A percentile compares a stretch with the other conserved stretches of the same genome.
Conservation (phyloP, 2,797 vertebrate genomes). For the Megaceryle alcyon region DNA sequence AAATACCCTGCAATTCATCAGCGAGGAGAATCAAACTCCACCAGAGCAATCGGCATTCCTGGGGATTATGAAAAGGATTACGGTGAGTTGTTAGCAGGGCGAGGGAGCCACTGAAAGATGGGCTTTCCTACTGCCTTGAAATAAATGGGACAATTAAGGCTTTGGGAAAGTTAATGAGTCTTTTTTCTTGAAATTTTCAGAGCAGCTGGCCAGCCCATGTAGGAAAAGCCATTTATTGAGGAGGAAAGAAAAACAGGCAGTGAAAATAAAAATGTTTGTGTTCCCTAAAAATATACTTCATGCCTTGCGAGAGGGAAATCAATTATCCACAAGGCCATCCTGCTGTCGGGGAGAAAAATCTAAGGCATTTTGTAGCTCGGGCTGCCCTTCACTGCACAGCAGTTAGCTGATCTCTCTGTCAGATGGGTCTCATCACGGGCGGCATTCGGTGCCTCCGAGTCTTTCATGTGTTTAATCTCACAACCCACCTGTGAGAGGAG, state of each 20-base stretch:
- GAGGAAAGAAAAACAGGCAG: constrained; percentile 19
- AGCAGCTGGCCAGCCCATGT: constrained; percentile 11
- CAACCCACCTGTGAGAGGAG: constrained; percentile 65
- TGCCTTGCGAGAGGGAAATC: constrained; percentile 37
- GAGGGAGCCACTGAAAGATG: constrained; percentile 76
- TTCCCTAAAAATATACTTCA: constrained; percentile 61
- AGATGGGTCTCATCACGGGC: constrained; percentile 56
- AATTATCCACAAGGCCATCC: constrained; percentile 46
- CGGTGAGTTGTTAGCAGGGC: constrained; percentile 71
- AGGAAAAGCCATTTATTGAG: constrained; percentile 21
- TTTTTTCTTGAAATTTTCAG: constrained; percentile 35
- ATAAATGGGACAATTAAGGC: constrained; percentile 77
- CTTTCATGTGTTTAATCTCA: constrained; percentile 74
- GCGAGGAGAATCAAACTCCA: constrained; percentile 66
- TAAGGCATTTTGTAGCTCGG: constrained; percentile 17
- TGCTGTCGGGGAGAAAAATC: constrained; percentile 47
- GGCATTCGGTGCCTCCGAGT: neutral
- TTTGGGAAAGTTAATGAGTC: constrained; percentile 74
- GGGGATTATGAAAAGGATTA: constrained; percentile 78
- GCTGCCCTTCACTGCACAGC: neutral
- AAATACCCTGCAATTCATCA: constrained; percentile 78
- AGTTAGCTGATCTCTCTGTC: constrained; percentile 58
- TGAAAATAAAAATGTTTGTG: constrained; percentile 53
- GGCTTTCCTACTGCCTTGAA: constrained; percentile 74
- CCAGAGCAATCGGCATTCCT: constrained; percentile 69